Evolutionary conservation across 2,113 vertebrate genomes (phyloP).

Genomic region (Dicentrarchus labrax): DNA sequence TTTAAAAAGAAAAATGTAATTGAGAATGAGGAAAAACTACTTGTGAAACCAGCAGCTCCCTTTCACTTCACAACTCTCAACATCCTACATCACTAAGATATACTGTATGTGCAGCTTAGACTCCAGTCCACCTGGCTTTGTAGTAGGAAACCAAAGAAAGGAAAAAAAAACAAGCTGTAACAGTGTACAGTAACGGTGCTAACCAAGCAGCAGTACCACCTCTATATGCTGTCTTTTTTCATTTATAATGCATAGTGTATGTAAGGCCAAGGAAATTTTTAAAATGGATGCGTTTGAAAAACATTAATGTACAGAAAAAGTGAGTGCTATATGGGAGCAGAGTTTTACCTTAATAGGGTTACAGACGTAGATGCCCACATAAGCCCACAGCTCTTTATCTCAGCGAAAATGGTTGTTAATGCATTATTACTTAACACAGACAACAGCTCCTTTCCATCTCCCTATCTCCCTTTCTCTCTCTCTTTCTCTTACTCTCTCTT

Average conservation of each 20-base stretch:
- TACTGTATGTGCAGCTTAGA: not conserved
- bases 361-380: conserved; percentile 26
- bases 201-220: not conserved
- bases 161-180: not conserved
- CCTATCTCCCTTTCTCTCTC: not conserved
- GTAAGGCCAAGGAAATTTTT: not conserved
- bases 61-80: no score
- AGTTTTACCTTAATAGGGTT: conserved; percentile 28
- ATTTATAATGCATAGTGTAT: not conserved
- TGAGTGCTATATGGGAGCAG: not conserved
- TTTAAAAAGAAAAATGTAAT: no score
- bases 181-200: not conserved
- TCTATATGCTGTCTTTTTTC: not conserved
- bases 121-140: not conserved
- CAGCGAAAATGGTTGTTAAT: conserved; percentile 32
- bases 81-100: no score
- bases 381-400: conserved; percentile 53
- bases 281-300: not conserved
- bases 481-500: conserved; percentile 14
- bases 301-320: not conserved
- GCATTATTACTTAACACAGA: conserved; percentile 32
- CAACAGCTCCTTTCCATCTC: conserved; percentile 34
- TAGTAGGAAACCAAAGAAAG: not conserved
- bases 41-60: no score
- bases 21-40: no score